Evolutionary conservation across 2,113 vertebrate genomes (phyloP).

Genomic region (Eptesicus fuscus): DNA sequence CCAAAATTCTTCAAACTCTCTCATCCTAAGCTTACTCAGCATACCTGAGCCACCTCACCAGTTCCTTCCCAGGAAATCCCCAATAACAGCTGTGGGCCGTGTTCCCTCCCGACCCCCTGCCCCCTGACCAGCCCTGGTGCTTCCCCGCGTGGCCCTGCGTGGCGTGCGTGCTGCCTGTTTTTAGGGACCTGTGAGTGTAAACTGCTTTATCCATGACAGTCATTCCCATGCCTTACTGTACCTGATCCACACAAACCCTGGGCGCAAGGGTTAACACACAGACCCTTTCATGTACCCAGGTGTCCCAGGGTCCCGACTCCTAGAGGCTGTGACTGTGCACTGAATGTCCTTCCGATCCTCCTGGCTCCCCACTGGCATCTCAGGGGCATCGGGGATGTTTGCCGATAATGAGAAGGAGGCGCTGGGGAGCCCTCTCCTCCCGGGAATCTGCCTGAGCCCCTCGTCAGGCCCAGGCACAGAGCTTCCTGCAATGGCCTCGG

Average conservation of each 20-base stretch:
- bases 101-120: neutral
- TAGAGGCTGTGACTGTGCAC: neutral
- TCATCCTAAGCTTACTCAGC: neutral
- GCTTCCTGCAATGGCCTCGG: constrained; percentile 44
- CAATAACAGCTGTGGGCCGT: neutral
- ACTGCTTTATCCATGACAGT: neutral
- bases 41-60: neutral
- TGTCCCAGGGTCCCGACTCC: neutral
- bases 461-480: neutral
- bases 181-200: neutral
- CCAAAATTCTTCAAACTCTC: neutral
- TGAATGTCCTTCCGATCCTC: neutral
- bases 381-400: neutral
- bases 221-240: neutral
- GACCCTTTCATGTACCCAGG: too few relatives aligned
- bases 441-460: neutral
- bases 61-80: neutral
- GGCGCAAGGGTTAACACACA: neutral
- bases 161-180: neutral
- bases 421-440: neutral
- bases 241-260: neutral
- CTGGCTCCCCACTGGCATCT: neutral
- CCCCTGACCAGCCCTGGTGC: neutral
- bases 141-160: neutral
- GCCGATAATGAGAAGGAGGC: neutral